phyloP scores from a whole-genome alignment of 2,113 vertebrate genomes.

The Trochalopteron elliotii region DNA sequence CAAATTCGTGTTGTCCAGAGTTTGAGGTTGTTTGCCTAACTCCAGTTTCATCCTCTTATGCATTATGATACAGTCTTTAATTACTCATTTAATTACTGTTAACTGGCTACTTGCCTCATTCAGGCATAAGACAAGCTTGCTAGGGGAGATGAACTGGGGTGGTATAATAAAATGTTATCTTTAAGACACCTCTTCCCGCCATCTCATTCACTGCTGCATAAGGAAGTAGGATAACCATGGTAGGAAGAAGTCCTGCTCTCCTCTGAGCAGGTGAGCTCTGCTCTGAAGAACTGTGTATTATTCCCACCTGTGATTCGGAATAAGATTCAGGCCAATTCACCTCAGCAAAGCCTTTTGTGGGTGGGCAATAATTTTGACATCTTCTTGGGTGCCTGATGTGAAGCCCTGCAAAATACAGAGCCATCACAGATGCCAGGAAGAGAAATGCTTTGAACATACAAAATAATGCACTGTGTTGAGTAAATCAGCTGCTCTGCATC shows the following conservation, averaged over 20 bases:
- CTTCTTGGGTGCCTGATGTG: not conserved
- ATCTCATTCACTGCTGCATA: not conserved
- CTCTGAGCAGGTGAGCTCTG: not conserved
- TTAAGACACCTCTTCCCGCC: not conserved
- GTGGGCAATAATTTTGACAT: not conserved
- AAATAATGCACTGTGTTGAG: not conserved
- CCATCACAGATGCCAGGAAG: not conserved
- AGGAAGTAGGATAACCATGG: not conserved
- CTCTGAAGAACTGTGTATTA: not conserved
- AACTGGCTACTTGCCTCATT: slow-evolving; percentile 25
- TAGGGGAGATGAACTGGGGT: slow-evolving; percentile 11
- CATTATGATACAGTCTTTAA: slow-evolving; percentile 32
- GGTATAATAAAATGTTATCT: slow-evolving; percentile 37
- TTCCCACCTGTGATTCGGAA: not conserved
- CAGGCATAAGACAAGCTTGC: not conserved
- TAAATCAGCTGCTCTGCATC: not conserved
- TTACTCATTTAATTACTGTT: slow-evolving; percentile 57
- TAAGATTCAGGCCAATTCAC: not conserved
- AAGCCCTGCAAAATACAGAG: not conserved
- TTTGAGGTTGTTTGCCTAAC: slow-evolving; percentile 37
- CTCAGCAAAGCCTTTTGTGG: not conserved
- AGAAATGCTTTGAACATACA: not conserved
- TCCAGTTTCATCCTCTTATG: slow-evolving; percentile 7
- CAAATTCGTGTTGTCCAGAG: not conserved
- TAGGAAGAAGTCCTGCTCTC: not conserved